Evolutionary conservation across 2,113 vertebrate species (phyloP).

Genomic region (Siniperca knerii): DNA sequence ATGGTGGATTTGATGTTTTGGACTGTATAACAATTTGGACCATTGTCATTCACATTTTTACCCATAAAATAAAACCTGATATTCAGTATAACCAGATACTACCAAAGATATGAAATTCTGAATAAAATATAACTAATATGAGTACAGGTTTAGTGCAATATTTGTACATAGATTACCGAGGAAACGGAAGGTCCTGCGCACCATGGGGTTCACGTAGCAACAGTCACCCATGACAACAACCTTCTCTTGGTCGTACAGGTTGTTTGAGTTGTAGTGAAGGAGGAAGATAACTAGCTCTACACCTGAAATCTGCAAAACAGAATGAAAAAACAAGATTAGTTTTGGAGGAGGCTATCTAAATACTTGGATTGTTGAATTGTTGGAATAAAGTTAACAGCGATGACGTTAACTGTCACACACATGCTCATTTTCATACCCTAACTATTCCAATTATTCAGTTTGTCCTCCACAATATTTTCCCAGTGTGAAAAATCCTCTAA

Average conservation of each 20-base stretch:
- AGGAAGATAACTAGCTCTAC: slow-evolving; percentile 92
- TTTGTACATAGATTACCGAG: slow-evolving; percentile 83
- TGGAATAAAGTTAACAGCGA: neutral
- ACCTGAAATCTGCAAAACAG: slow-evolving; percentile 87
- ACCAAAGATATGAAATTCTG: neutral
- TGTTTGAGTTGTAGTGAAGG: slow-evolving; percentile 89
- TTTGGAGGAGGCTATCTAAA: neutral
- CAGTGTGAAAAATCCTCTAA: too few relatives aligned
- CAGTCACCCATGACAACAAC: slow-evolving; percentile 92
- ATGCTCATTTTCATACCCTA: neutral
- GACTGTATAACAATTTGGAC: too few relatives aligned
- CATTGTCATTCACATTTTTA: too few relatives aligned
- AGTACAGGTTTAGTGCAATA: neutral
- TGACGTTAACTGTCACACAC: neutral
- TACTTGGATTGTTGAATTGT: neutral
- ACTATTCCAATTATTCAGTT: neutral
- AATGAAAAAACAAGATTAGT: neutral
- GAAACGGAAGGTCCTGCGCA: slow-evolving; percentile 91
- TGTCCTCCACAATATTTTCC: neutral
- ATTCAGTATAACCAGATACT: neutral
- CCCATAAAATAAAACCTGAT: too few relatives aligned
- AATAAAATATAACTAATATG: neutral
- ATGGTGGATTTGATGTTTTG: too few relatives aligned
- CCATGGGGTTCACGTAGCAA: slow-evolving; percentile 93
- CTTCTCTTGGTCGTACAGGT: slow-evolving; percentile 93